Conservation (phyloP, 2,113 vertebrate genomes). For the Oryzias melastigma region DNA sequence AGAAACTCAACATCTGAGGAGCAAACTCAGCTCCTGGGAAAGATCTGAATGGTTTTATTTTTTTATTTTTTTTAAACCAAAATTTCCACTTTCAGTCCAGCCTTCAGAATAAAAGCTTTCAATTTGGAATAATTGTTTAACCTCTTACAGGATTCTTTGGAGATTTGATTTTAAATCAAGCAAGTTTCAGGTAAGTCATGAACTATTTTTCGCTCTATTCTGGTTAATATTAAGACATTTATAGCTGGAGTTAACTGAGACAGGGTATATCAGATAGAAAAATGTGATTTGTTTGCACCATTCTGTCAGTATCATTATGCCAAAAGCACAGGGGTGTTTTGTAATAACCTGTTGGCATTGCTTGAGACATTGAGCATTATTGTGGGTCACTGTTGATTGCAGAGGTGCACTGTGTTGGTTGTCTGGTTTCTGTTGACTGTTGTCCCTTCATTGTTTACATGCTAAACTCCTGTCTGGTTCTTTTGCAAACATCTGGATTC, state of each 20-base stretch:
- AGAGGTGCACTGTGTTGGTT: conserved; percentile 49
- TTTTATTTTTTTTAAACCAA: neutral
- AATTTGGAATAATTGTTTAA: neutral
- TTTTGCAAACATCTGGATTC: conserved; percentile 61
- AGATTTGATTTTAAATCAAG: neutral
- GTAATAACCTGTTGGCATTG: conserved; percentile 20
- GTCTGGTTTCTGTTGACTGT: conserved; percentile 62
- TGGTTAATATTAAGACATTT: too few species aligned
- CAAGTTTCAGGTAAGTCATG: conserved; percentile 33
- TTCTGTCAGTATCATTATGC: neutral
- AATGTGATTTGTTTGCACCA: too few species aligned
- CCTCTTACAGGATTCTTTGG: too few species aligned
- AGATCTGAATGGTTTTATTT: conserved; percentile 14
- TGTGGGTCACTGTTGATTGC: conserved; percentile 51
- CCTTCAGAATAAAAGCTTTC: conserved; percentile 1
- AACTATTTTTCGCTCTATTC: neutral
- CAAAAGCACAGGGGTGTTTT: neutral
- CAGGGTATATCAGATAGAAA: too few species aligned
- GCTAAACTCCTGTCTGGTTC: conserved; percentile 43
- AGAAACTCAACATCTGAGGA: conserved; percentile 18
- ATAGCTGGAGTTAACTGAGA: too few species aligned
- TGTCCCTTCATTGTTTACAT: conserved; percentile 60
- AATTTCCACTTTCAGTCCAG: neutral
- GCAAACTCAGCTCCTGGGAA: conserved; percentile 18
- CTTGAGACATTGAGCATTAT: conserved; percentile 54